Percentiles rank a stretch among this genome's conserved stretches.
Conservation (phyloP, 2,888 invertebrate genomes). For the Sinohyriopsis cumingii region DNA sequence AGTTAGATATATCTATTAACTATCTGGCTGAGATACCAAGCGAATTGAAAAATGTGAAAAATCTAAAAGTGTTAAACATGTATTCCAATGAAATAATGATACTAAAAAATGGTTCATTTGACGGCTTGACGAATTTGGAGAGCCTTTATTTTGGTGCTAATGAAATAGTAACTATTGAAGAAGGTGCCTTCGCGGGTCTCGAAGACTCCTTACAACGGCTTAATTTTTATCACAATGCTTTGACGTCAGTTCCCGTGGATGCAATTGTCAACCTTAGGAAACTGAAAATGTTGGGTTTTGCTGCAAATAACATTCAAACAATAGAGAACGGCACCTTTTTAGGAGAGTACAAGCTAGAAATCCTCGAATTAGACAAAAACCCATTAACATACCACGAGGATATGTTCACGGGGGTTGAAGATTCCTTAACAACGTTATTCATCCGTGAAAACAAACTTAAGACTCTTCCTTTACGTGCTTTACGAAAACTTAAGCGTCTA, state of each 20-base stretch:
- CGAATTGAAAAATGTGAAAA: slow-evolving; percentile 24
- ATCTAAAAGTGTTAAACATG: slow-evolving; percentile 30
- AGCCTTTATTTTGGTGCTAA: slow-evolving; percentile 40
- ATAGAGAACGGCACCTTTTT: slow-evolving; percentile 35
- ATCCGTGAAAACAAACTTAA: slow-evolving; percentile 32
- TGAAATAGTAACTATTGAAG: slow-evolving; percentile 36
- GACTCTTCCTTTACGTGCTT: slow-evolving; percentile 28
- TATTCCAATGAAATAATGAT: slow-evolving; percentile 32
- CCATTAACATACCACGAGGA: slow-evolving; percentile 29
- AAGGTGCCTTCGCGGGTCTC: slow-evolving; percentile 35
- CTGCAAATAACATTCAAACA: slow-evolving; percentile 19
- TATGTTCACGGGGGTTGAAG: slow-evolving; percentile 41
- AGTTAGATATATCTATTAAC: slow-evolving; percentile 35
- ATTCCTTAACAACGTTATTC: slow-evolving; percentile 39
- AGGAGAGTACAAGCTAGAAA: slow-evolving; percentile 28
- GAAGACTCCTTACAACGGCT: slow-evolving; percentile 38
- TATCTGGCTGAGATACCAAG: slow-evolving; percentile 29
- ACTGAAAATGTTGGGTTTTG: slow-evolving; percentile 31
- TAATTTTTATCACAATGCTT: slow-evolving; percentile 40
- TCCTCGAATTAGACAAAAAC: slow-evolving; percentile 33
- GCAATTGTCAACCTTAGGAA: slow-evolving; percentile 31
- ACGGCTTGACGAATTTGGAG: slow-evolving; percentile 24
- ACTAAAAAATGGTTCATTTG: slow-evolving; percentile 29
- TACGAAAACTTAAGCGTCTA: slow-evolving; percentile 24
- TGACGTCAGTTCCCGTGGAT: slow-evolving; percentile 33